Percentiles rank a stretch among this genome's conserved stretches.
phyloP scores from a whole-genome alignment of 53 echinoderm and acorn worm species.

The Paelopatides confundens region DNA sequence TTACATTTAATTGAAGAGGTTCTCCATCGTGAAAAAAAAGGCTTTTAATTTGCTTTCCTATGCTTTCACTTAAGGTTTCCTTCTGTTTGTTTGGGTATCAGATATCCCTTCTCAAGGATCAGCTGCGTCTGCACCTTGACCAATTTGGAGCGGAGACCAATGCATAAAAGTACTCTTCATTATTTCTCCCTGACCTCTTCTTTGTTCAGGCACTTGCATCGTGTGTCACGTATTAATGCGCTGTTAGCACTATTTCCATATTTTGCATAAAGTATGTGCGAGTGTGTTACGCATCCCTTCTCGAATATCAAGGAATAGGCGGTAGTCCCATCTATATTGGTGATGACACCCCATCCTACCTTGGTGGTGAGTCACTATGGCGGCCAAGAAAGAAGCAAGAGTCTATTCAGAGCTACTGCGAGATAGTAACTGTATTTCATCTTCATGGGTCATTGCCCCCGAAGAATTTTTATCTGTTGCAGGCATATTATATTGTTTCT shows the following conservation, averaged over 20 bases:
- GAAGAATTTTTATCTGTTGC: neutral
- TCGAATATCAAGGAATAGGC: constrained; percentile 23
- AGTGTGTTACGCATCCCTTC: neutral
- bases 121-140: neutral
- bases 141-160: neutral
- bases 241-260: neutral
- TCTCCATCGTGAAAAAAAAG: too few relatives aligned
- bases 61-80: neutral
- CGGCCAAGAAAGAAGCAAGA: neutral
- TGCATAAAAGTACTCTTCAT: neutral
- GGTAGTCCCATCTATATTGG: neutral
- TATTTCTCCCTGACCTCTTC: neutral
- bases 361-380: constrained; percentile 25
- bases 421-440: neutral
- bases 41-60: neutral
- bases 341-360: constrained; percentile 42
- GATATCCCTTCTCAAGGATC: neutral
- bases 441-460: constrained; percentile 35
- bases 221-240: neutral
- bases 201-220: neutral
- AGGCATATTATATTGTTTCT: constrained; percentile 20
- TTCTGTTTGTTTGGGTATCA: neutral
- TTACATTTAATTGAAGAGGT: too few relatives aligned
- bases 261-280: constrained; percentile 31
- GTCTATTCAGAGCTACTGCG: neutral